A percentile compares a stretch with the other conserved stretches of the same genome.
These are phyloP conservation scores for Drosophila carrolli DNA, from an alignment of 1,140 invertebrate species.

Conservation along the genomic window DNA sequence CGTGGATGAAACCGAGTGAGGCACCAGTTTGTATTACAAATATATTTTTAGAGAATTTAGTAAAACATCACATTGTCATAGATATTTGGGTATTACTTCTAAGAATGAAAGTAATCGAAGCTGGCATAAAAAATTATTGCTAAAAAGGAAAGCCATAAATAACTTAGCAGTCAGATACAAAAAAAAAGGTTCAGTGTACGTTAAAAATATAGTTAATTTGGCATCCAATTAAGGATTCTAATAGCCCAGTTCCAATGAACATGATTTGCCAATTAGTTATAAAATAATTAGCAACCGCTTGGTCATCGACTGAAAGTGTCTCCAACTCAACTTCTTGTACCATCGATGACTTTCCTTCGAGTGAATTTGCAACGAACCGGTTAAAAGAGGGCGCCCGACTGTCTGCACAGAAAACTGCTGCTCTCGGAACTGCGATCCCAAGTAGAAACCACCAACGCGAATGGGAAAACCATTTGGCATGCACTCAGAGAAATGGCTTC, in stretches of 20 bases:
- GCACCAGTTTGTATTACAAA: neutral
- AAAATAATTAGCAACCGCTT: neutral
- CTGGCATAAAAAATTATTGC: too few species aligned
- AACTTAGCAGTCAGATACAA: too few species aligned
- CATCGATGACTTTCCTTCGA: constrained; percentile 20
- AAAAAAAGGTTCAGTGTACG: too few species aligned
- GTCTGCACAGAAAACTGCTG: constrained; percentile 20
- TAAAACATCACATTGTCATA: too few species aligned
- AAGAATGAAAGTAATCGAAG: too few species aligned
- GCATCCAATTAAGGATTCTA: neutral
- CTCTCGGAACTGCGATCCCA: constrained; percentile 6
- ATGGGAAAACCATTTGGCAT: neutral
- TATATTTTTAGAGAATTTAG: too few species aligned
- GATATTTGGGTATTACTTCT: too few species aligned
- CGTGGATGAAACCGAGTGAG: too few species aligned
- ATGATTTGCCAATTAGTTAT: neutral
- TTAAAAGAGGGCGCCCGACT: constrained; percentile 36
- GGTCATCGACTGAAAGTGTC: constrained; percentile 14
- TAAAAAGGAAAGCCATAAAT: too few species aligned
- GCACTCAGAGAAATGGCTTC: neutral
- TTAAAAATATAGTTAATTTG: too few species aligned
- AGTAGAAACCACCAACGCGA: constrained; percentile 21
- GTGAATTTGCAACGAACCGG: constrained; percentile 24
- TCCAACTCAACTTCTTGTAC: neutral
- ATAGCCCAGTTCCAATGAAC: neutral